Conservation (phyloP, 2,888 invertebrate genomes). For the Cepaea hortensis region DNA sequence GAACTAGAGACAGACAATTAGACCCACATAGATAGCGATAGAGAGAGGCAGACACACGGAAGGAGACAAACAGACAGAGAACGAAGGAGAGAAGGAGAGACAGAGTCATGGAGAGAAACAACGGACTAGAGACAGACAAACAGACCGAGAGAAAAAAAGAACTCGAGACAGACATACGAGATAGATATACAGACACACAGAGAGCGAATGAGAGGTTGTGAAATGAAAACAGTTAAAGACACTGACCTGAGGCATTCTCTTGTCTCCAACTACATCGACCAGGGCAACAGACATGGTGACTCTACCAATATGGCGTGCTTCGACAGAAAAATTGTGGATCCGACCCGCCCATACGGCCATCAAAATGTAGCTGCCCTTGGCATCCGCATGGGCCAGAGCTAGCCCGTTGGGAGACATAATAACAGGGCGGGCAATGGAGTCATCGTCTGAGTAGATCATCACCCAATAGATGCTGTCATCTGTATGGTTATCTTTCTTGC, state of each 20-base stretch:
- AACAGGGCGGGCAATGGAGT: conserved; percentile 51
- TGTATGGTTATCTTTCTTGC: background rate
- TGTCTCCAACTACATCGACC: conserved; percentile 53
- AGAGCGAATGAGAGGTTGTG: background rate
- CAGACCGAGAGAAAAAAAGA: too few relatives aligned
- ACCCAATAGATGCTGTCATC: conserved; percentile 46
- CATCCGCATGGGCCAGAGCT: conserved; percentile 20
- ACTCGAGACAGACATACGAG: background rate
- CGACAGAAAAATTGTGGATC: conserved; percentile 53
- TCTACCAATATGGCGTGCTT: conserved; percentile 68
- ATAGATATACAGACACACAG: background rate
- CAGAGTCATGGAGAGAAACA: background rate
- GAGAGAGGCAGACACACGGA: background rate
- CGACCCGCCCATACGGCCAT: conserved; percentile 48
- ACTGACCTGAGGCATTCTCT: conserved; percentile 39
- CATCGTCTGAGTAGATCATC: conserved; percentile 54
- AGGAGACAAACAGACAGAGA: background rate
- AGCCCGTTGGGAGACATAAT: conserved; percentile 15
- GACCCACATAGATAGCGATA: too few relatives aligned
- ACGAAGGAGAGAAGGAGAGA: background rate
- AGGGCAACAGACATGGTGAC: conserved; percentile 68
- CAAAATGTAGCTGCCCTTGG: conserved; percentile 43
- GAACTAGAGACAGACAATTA: too few relatives aligned
- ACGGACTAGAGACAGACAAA: background rate
- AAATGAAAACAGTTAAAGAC: background rate